These are phyloP conservation scores for Monopis laevigella DNA, from an alignment of 2,888 invertebrate species.

Conservation along the genomic window DNA sequence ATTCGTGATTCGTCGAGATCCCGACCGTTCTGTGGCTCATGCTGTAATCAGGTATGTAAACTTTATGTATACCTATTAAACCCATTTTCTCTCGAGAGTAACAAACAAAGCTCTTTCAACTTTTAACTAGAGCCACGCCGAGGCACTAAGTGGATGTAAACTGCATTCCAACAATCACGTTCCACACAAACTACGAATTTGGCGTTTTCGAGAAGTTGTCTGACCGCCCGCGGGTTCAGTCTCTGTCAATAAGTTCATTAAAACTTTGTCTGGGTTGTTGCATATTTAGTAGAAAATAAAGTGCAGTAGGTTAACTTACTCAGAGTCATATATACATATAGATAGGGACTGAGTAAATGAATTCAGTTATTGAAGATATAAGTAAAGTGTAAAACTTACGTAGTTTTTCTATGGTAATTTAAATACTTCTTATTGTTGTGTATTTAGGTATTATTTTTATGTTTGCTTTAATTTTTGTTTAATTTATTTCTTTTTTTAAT, in stretches of 20 bases:
- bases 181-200: not conserved
- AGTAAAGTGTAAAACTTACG: too few relatives aligned
- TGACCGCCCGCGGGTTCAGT: not conserved
- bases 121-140: constrained; percentile 5
- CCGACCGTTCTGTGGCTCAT: constrained; percentile 74
- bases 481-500: too few relatives aligned
- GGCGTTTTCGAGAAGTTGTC: not conserved
- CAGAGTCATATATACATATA: too few relatives aligned
- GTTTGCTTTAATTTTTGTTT: too few relatives aligned
- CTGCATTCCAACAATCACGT: constrained; percentile 1
- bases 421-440: too few relatives aligned
- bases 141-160: not conserved
- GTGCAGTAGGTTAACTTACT: too few relatives aligned
- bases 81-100: constrained; percentile 1
- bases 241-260: constrained; percentile 34
- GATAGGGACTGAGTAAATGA: too few relatives aligned
- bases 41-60: constrained; percentile 83
- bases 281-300: too few relatives aligned
- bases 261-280: constrained; percentile 32
- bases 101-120: not conserved
- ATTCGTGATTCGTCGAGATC: constrained; percentile 81
- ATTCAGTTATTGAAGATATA: too few relatives aligned
- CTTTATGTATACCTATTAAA: too few relatives aligned
- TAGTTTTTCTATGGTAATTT: too few relatives aligned
- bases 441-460: too few relatives aligned